Conservation (phyloP, 2,888 invertebrate genomes). For the Penaeus monodon region DNA sequence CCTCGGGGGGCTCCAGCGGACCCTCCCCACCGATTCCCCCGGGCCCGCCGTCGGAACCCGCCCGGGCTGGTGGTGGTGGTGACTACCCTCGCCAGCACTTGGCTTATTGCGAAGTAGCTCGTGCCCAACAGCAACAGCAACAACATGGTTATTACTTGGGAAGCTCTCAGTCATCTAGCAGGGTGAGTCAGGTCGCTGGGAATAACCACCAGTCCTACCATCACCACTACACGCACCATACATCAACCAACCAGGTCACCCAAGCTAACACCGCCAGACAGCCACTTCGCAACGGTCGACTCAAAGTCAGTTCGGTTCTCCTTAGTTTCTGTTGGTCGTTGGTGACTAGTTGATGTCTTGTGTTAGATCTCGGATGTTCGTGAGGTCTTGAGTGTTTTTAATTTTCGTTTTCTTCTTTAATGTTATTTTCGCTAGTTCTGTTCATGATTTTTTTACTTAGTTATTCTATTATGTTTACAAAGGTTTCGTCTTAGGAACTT, state of each 20-base stretch:
- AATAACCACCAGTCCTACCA: conserved; percentile 28
- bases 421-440: neutral
- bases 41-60: conserved; percentile 51
- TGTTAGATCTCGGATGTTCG: conserved; percentile 5
- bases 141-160: conserved; percentile 57
- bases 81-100: conserved; percentile 61
- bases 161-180: conserved; percentile 52
- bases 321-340: conserved; percentile 40
- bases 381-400: neutral
- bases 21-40: conserved; percentile 64
- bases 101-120: conserved; percentile 62
- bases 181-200: conserved; percentile 61
- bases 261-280: conserved; percentile 25
- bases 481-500: too few species aligned
- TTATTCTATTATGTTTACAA: neutral
- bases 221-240: conserved; percentile 6
- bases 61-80: conserved; percentile 46
- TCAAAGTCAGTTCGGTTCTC: conserved; percentile 52
- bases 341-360: conserved; percentile 45
- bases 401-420: neutral
- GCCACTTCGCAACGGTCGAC: conserved; percentile 53
- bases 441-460: neutral
- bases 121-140: conserved; percentile 54
- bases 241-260: conserved; percentile 20
- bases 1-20: conserved; percentile 64